A percentile compares a stretch with the other conserved stretches of the same genome.
These are phyloP conservation scores for Aporrectodea caliginosa DNA, from an alignment of 1,140 invertebrate species.

Conservation along the genomic window DNA sequence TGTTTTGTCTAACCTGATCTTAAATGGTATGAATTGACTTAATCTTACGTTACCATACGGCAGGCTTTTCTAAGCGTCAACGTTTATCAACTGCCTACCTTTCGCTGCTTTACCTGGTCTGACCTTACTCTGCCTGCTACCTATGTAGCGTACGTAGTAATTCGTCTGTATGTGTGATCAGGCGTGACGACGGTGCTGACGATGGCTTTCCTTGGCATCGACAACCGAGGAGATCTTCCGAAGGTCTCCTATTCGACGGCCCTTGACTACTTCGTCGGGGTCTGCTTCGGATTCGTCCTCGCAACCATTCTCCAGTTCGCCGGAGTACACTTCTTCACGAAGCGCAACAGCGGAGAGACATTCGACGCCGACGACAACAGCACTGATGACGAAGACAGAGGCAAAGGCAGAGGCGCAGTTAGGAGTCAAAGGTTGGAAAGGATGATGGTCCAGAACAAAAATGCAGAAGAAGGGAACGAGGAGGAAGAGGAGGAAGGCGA, in stretches of 20 bases:
- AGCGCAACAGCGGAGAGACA: conserved; percentile 75
- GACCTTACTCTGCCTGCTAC: conserved; percentile 12
- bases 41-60: no score
- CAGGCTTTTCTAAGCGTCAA: no score
- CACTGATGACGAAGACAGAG: conserved; percentile 8
- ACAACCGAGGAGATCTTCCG: conserved; percentile 77
- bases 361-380: conserved; percentile 9
- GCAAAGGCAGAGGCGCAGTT: not conserved
- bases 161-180: conserved; percentile 44
- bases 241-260: conserved; percentile 83
- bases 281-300: conserved; percentile 81
- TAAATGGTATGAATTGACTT: no score
- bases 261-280: conserved; percentile 79
- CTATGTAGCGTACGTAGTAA: not conserved
- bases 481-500: not conserved
- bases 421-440: not conserved
- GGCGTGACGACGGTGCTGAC: conserved; percentile 82
- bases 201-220: conserved; percentile 81
- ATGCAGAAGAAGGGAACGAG: not conserved
- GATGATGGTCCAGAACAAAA: no score
- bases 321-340: conserved; percentile 83
- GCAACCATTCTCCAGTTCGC: conserved; percentile 75
- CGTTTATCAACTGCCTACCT: no score
- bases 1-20: no score
- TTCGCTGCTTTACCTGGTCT: not conserved